phyloP scores from a whole-genome alignment of 2,888 invertebrate genomes.

The Argyresthia albistria region DNA sequence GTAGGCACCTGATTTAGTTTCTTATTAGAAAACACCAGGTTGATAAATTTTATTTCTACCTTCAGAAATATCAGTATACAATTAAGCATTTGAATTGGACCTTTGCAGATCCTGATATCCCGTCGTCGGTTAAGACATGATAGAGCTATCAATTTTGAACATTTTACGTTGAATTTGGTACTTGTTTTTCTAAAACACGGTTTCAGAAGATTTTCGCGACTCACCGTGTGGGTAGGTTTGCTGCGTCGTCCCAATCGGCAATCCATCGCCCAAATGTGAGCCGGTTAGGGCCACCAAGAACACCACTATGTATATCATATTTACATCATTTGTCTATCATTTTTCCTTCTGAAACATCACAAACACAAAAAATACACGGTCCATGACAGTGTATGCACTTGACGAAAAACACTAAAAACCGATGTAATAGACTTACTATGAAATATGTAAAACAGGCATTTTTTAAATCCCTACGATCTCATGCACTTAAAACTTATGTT shows the following conservation, averaged over 20 bases:
- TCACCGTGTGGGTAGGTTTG: constrained; percentile 64
- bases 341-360: constrained; percentile 62
- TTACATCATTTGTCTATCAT: constrained; percentile 39
- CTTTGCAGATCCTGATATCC: too few relatives aligned
- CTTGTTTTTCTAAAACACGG: background rate
- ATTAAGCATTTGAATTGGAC: too few relatives aligned
- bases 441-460: constrained; percentile 37
- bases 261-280: constrained; percentile 51
- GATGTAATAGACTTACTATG: constrained; percentile 30
- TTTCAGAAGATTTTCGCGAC: constrained; percentile 9
- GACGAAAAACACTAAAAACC: constrained; percentile 33
- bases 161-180: too few relatives aligned
- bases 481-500: constrained; percentile 38
- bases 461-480: constrained; percentile 30
- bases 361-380: constrained; percentile 68
- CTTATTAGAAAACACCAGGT: too few relatives aligned
- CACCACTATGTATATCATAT: constrained; percentile 59
- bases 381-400: constrained; percentile 54
- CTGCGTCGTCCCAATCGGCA: constrained; percentile 59
- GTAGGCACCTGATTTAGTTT: too few relatives aligned
- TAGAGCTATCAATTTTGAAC: too few relatives aligned
- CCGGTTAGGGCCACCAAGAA: constrained; percentile 61
- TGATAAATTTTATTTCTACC: too few relatives aligned
- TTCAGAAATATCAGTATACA: too few relatives aligned
- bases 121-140: too few relatives aligned